Percentiles rank a stretch among this genome's conserved stretches.
phyloP scores from a whole-genome alignment of 1,140 invertebrate species.

The Achatina immaculata region DNA sequence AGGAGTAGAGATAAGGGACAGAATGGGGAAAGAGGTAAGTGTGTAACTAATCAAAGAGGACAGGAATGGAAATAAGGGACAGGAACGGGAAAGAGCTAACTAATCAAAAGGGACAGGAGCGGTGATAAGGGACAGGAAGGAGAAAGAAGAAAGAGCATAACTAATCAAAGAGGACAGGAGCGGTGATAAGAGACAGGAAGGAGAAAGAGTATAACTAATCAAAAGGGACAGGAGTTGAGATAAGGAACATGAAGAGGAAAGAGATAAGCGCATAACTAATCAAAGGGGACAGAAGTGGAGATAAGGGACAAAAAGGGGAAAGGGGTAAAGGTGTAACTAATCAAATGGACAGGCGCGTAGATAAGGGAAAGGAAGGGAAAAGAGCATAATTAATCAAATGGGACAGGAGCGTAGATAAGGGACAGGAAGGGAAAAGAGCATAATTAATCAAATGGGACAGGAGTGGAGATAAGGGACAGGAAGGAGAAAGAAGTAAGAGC shows the following conservation, averaged over 20 bases:
- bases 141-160: constrained; percentile 14
- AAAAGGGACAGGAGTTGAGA: not conserved
- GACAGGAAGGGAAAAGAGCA: not conserved
- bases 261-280: not conserved
- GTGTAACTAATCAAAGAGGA: not conserved
- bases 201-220: not conserved
- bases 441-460: not conserved
- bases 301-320: not conserved
- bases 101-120: not conserved
- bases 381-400: not conserved
- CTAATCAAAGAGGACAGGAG: not conserved
- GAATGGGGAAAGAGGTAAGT: not conserved
- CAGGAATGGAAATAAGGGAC: not conserved
- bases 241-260: not conserved
- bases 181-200: not conserved
- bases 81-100: not conserved
- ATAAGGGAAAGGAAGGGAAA: not conserved
- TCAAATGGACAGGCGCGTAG: not conserved
- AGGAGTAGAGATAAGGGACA: not conserved
- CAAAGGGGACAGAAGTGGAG: not conserved
- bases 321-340: not conserved
- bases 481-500: not conserved
- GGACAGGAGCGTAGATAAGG: not conserved
- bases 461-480: not conserved
- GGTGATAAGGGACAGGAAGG: not conserved